Evolutionary conservation across 2,888 invertebrate genomes (phyloP).

Genomic region (Desoria tigrina): DNA sequence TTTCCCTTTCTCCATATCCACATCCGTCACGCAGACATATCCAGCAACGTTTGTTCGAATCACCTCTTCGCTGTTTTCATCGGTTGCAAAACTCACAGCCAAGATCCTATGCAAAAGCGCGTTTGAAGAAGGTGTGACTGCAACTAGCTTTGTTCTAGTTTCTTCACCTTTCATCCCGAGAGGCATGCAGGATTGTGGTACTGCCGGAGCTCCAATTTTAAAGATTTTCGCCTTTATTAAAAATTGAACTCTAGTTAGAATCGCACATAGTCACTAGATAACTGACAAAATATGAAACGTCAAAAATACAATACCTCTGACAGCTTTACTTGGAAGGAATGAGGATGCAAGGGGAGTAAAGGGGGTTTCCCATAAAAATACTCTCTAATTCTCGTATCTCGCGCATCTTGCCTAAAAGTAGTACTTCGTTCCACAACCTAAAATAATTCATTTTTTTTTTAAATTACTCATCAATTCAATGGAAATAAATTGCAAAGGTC

Average conservation of each 20-base stretch:
- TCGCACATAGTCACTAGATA: neutral
- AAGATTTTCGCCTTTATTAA: conserved; percentile 70
- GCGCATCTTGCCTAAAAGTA: conserved; percentile 68
- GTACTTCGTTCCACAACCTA: conserved; percentile 84
- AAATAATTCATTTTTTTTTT: conserved; percentile 39
- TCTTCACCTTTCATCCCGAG: conserved; percentile 92
- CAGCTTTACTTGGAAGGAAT: conserved; percentile 91
- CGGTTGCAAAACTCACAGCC: conserved; percentile 82
- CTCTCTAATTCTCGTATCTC: conserved; percentile 81
- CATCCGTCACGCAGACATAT: conserved; percentile 86
- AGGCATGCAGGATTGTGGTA: conserved; percentile 95
- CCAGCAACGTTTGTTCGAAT: conserved; percentile 85
- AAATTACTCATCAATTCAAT: conserved; percentile 1
- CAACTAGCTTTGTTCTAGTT: conserved; percentile 83
- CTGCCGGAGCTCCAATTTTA: conserved; percentile 88
- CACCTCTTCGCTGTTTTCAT: conserved; percentile 75
- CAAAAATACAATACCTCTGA: conserved; percentile 64
- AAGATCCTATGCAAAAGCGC: conserved; percentile 83
- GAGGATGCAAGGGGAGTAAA: conserved; percentile 79
- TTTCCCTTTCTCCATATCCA: conserved; percentile 82
- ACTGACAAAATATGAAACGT: neutral
- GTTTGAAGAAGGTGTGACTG: conserved; percentile 68
- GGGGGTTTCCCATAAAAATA: conserved; percentile 83
- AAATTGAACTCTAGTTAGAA: conserved; percentile 54
- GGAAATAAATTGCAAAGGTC: neutral